Base-by-base conservation (phyloP, 1,140 invertebrate species). In the Drosophila pseudoobscura region DNA sequence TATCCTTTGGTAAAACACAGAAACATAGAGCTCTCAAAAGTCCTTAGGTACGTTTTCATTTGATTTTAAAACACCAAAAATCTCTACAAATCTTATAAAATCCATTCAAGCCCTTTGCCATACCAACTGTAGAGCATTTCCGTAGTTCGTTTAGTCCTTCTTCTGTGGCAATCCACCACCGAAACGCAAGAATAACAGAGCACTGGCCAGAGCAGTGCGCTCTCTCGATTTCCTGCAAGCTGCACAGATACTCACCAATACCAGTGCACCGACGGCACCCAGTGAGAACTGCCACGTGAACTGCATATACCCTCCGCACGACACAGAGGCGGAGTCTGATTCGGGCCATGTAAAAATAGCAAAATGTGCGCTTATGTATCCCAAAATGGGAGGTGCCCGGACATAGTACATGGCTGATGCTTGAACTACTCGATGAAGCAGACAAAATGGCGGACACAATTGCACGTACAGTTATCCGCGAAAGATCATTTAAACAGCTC, bases 311-410 rank as follows among this genome's bases (percentile, higher is more conserved):
- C 31, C 7, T 20, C 31, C 8, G 11, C 35, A 76, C 9, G 35
- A 46, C 62, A 72, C 85, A 89, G 85, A 89, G 85, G 85, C 85
- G 85, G 85, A 89, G 85, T 89, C 77, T 84, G 66, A 60, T 44
- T 45, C 41, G 47, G 47, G 47, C 39, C 64, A 75, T 69, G 53
- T 83, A 64, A 71, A 66, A 46, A 9, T 22, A 17, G 24, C 44
- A 52, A 46, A 22, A 57, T 52, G 35, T 39, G 11, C 11, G 39
- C 68, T 69, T 85, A 85, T 85, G 17, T 82, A 87, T 82, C 87
- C 63, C 17, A 49, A 82, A 75, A 66, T 57, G 71, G 75, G 82
- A 75, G 82, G 83, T 75, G 75, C 56, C 75, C 46, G 45, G 24
- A 51, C 0, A 51, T 35, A 53, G n/a, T 61, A 76, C 20, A 74